phyloP scores from a whole-genome alignment of 2,797 vertebrate species.

The Denticeps clupeoides region DNA sequence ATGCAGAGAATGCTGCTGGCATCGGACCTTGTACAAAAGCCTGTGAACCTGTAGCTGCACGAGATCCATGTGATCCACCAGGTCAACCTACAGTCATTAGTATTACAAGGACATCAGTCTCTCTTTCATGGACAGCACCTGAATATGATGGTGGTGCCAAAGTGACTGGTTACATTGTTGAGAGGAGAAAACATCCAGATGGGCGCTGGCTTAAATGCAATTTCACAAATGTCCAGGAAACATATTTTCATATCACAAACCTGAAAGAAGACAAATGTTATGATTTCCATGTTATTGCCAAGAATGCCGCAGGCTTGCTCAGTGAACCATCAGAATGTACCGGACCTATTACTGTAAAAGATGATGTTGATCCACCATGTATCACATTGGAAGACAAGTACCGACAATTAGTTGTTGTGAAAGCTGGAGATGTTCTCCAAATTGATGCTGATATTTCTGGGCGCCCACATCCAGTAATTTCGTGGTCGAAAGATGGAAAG shows the following conservation, averaged over 20 bases:
- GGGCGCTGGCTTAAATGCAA: conserved; percentile 96
- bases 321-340: conserved; percentile 87
- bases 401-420: conserved; percentile 76
- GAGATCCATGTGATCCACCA: conserved; percentile 92
- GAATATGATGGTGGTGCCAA: conserved; percentile 91
- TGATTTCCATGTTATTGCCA: conserved; percentile 88
- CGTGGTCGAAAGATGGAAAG: conserved; percentile 86
- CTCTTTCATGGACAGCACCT: conserved; percentile 87
- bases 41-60: conserved; percentile 79
- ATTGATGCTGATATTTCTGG: conserved; percentile 85
- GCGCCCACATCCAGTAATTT: conserved; percentile 78
- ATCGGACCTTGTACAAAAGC: conserved; percentile 80
- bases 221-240: conserved; percentile 85
- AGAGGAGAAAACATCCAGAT: conserved; percentile 80
- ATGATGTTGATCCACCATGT: conserved; percentile 84
- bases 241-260: conserved; percentile 80
- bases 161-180: conserved; percentile 89
- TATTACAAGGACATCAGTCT: conserved; percentile 86
- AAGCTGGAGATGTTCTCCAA: conserved; percentile 85
- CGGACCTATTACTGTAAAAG: conserved; percentile 83
- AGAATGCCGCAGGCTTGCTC: conserved; percentile 81
- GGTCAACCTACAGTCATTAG: conserved; percentile 81
- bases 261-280: conserved; percentile 86
- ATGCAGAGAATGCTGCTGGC: conserved; percentile 87
- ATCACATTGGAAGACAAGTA: conserved; percentile 85